Percentiles rank a stretch among this genome's conserved stretches.
Conservation (phyloP, 2,888 invertebrate genomes). For the Epinotia brunnichana region DNA sequence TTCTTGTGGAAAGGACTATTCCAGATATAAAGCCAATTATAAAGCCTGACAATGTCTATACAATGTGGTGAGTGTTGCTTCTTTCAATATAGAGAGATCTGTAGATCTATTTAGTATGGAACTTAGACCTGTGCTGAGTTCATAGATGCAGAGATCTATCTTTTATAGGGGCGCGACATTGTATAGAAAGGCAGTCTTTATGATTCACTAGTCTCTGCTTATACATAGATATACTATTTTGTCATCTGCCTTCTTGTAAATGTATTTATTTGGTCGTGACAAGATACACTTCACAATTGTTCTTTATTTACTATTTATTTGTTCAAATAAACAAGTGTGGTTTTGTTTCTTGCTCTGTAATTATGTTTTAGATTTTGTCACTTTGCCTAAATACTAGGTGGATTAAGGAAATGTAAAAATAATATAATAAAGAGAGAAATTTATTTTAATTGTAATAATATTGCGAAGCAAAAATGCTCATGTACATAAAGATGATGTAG, state of each 20-base stretch:
- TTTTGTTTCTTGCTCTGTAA: conserved; percentile 43
- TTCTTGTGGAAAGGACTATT: too few relatives aligned
- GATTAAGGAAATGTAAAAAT: conserved; percentile 73
- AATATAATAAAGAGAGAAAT: conserved; percentile 79
- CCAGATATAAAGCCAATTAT: too few relatives aligned
- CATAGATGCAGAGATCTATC: neutral
- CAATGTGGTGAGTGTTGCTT: too few relatives aligned
- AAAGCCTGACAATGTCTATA: too few relatives aligned
- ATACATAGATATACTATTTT: conserved; percentile 35
- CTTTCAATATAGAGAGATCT: too few relatives aligned
- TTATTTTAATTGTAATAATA: conserved; percentile 81
- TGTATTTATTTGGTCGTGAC: conserved; percentile 45
- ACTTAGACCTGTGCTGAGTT: neutral
- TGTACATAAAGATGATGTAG: conserved; percentile 80
- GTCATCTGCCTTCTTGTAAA: conserved; percentile 42
- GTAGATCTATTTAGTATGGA: too few relatives aligned
- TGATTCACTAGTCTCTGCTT: too few relatives aligned
- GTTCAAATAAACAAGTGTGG: conserved; percentile 32
- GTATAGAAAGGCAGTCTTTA: too few relatives aligned
- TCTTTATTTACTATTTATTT: conserved; percentile 38
- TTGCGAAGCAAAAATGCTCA: conserved; percentile 82
- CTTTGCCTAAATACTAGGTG: conserved; percentile 75
- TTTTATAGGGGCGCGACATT: too few relatives aligned
- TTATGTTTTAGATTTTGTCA: conserved; percentile 63
- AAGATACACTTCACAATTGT: conserved; percentile 37